Base-by-base conservation (phyloP, 1,140 invertebrate species). In the Thrips palmi region DNA sequence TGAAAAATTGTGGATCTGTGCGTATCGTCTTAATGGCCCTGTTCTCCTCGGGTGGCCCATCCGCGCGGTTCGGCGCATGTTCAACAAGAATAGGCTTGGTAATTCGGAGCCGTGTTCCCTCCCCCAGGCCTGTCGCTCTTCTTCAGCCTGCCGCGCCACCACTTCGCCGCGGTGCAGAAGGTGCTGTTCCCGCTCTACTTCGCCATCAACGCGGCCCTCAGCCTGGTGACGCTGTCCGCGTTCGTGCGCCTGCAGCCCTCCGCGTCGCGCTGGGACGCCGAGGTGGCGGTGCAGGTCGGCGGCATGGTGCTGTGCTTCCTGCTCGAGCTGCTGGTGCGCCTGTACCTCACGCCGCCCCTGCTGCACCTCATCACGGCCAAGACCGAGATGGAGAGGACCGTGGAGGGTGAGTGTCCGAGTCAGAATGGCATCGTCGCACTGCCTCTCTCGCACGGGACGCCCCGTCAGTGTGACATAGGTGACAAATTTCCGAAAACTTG, bases 101-200 rank as follows among this genome's bases (percentile, higher is more conserved):
- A n/a, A n/a, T n/a, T n/a, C n/a, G n/a, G n/a, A n/a, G n/a, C n/a
- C n/a, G n/a, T 42, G n/a, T 27, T 39, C 41, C 41, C 50, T 42
- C 43, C 55, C 55, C 0, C 60, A 83, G 81, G 82, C 45, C 60
- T 87, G 22, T 75, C 81, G 29, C 57, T 87, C 15, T 86, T 83
- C 55, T 84, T 86, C 56, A 67, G 73, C 2, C 59, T 87, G 32
- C 77, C 80, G 0, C 66, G 83, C 12, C 81, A 85, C 48, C 72
- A 70, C 24, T 87, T 87, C 55, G 79, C 79, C 0, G 69, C 74
- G 45, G 78, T 86, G 4, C 83, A 87, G 53, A 72, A 75, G 40
- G 70, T 83, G 11, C 56, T 87, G n/a, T 87, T 87, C 55, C 82
- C 82, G 3, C 72, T 75, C 47, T 87, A 85, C 54, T 86, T 85